Evolutionary conservation across 2,797 vertebrate species (phyloP).

Genomic region (Leptodactylus fallax): DNA sequence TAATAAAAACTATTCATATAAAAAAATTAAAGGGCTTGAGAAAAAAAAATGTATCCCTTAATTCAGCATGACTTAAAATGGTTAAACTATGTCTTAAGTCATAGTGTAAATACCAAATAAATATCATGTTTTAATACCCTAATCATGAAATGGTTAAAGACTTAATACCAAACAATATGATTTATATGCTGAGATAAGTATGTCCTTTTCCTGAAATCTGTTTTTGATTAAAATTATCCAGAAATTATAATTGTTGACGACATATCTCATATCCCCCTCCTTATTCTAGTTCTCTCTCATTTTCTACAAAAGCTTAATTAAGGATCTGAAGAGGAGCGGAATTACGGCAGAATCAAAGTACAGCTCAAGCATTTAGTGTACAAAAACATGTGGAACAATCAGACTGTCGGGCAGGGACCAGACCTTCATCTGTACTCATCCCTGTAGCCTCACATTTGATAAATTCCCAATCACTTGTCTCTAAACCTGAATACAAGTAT

Average conservation of each 20-base stretch:
- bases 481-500: neutral
- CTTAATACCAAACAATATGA: too few species aligned
- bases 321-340: constrained; percentile 45
- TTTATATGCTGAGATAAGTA: neutral
- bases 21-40: neutral
- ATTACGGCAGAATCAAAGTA: constrained; percentile 37
- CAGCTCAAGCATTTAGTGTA: constrained; percentile 29
- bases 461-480: constrained; percentile 1
- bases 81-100: too few species aligned
- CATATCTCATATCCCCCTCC: constrained; percentile 2
- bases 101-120: too few species aligned
- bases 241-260: constrained; percentile 18
- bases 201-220: neutral
- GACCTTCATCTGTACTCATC: neutral
- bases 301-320: constrained; percentile 47
- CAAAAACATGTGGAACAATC: constrained; percentile 25
- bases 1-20: too few species aligned
- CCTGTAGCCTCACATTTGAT: neutral
- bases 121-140: too few species aligned
- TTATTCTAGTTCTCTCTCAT: constrained; percentile 14
- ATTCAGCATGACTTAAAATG: too few species aligned
- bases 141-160: too few species aligned
- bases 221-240: constrained; percentile 28
- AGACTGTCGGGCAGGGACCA: constrained; percentile 21
- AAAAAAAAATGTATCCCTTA: too few species aligned